These are phyloP conservation scores for Heterotis niloticus DNA, from an alignment of 2,113 vertebrate genomes.

Conservation along the genomic window DNA sequence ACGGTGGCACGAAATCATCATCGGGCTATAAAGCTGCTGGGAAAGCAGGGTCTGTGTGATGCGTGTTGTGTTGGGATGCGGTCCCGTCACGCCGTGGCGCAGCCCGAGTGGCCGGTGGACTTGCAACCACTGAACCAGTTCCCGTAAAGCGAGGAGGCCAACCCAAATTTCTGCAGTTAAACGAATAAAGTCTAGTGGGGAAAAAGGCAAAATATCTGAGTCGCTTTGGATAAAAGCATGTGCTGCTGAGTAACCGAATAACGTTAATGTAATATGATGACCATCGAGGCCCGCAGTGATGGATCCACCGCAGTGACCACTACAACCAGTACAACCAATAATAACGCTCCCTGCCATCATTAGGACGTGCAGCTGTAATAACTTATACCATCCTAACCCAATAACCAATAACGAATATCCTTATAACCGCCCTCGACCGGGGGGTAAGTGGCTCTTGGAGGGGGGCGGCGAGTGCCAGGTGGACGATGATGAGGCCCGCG, in stretches of 20 bases:
- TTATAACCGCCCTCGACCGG: neutral
- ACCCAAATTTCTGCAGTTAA: neutral
- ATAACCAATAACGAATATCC: slow-evolving; percentile 7
- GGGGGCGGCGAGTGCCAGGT: neutral
- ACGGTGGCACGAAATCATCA: neutral
- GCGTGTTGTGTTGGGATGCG: no score
- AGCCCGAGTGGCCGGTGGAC: neutral
- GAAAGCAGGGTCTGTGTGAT: no score
- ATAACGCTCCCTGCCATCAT: neutral
- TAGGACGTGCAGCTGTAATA: neutral
- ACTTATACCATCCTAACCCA: neutral
- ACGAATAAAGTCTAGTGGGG: neutral
- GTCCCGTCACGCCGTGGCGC: neutral
- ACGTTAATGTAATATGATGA: neutral
- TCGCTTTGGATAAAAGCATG: neutral
- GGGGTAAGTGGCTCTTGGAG: neutral
- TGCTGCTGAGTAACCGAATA: neutral
- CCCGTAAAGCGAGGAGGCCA: neutral
- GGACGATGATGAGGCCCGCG: neutral
- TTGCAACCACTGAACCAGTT: neutral
- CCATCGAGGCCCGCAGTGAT: neutral
- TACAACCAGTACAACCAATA: neutral
- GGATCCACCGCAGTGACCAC: neutral
- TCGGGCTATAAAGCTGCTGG: no score
- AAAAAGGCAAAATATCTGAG: neutral